phyloP scores from a whole-genome alignment of 2,888 invertebrate species.

The Drosophila setosimentum region DNA sequence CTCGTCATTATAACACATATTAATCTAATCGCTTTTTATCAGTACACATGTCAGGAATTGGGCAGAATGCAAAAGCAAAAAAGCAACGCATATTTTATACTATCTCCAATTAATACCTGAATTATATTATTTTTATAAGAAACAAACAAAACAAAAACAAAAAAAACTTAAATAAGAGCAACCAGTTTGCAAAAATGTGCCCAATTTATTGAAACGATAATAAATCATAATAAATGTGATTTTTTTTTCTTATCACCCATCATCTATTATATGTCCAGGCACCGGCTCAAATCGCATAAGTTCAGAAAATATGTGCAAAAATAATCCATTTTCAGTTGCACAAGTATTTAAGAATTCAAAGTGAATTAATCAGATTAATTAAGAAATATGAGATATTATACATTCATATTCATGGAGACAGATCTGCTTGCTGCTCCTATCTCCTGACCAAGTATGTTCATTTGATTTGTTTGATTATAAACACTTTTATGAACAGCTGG shows the following conservation, averaged over 20 bases:
- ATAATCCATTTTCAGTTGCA: not conserved
- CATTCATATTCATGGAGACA: not conserved
- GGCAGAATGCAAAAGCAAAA: too few species aligned
- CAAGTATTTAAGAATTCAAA: too few species aligned
- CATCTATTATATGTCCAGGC: not conserved
- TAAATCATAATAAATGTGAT: not conserved
- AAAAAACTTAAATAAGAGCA: not conserved
- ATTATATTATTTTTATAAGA: not conserved
- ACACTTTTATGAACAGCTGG: not conserved
- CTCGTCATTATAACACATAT: not conserved
- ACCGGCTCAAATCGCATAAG: not conserved
- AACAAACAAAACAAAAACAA: too few species aligned
- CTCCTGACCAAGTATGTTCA: too few species aligned
- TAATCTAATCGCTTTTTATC: not conserved
- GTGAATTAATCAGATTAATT: not conserved
- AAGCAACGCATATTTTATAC: not conserved
- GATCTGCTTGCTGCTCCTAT: not conserved
- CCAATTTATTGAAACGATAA: not conserved
- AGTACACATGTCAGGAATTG: not conserved
- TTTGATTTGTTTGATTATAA: not conserved
- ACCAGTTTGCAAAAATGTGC: not conserved
- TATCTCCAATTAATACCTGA: not conserved
- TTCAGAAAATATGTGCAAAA: not conserved
- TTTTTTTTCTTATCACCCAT: not conserved
- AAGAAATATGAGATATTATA: not conserved